Evolutionary conservation across 2,888 invertebrate species (phyloP).

Genomic region (Eristalis intricaria): DNA sequence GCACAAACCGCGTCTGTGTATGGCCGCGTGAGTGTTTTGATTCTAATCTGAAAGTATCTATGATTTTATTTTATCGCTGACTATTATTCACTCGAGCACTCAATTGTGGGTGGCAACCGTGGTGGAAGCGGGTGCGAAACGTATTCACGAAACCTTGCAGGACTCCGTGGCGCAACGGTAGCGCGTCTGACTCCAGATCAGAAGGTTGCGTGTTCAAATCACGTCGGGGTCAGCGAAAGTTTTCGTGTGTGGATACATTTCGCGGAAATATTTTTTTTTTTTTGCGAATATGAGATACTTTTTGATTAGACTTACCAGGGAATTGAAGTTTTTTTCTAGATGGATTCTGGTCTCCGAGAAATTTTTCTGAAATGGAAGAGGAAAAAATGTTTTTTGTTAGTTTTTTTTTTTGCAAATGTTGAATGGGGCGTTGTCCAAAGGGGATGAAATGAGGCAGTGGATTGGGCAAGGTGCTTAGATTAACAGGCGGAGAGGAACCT

Average conservation of each 20-base stretch:
- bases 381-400: neutral
- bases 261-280: neutral
- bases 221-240: slow-evolving; percentile 74
- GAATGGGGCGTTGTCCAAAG: too few species aligned
- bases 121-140: neutral
- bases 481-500: too few species aligned
- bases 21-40: neutral
- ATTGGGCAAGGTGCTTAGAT: too few species aligned
- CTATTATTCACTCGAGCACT: neutral
- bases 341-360: neutral
- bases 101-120: neutral
- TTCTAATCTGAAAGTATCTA: slow-evolving; percentile 1
- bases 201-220: slow-evolving; percentile 78
- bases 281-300: neutral
- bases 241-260: neutral
- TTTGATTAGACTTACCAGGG: slow-evolving; percentile 16
- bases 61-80: neutral
- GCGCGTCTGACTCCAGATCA: slow-evolving; percentile 77
- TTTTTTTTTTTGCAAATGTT: neutral
- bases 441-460: too few species aligned
- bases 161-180: slow-evolving; percentile 78
- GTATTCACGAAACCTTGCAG: neutral
- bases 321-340: slow-evolving; percentile 1
- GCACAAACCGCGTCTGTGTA: neutral
- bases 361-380: neutral